A percentile compares a stretch with the other conserved stretches of the same genome.
Conservation (phyloP, 1,140 invertebrate genomes). For the Phortica variegata region DNA sequence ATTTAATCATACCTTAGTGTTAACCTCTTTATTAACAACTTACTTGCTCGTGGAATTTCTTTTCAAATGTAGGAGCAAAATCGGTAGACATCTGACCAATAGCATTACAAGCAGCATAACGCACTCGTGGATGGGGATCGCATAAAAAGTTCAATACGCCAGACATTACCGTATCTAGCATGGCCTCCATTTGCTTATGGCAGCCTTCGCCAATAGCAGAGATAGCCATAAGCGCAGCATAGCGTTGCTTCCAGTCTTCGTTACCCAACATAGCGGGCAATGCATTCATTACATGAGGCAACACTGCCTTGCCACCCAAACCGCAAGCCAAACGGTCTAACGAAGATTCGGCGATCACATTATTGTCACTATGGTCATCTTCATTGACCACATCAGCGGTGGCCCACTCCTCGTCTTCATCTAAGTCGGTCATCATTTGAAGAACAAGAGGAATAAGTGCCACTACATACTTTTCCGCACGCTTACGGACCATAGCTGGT, state of each 20-base stretch:
- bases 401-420: constrained; percentile 83
- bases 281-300: constrained; percentile 83
- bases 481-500: constrained; percentile 92
- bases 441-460: constrained; percentile 79
- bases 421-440: constrained; percentile 96
- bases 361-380: constrained; percentile 86
- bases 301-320: constrained; percentile 91
- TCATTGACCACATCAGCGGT: constrained; percentile 75
- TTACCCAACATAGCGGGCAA: constrained; percentile 86
- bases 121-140: constrained; percentile 65
- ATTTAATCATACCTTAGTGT: too few relatives aligned
- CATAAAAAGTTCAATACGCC: constrained; percentile 85
- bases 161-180: constrained; percentile 87
- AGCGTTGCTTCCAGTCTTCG: constrained; percentile 80
- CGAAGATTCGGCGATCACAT: constrained; percentile 93
- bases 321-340: constrained; percentile 95
- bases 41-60: constrained; percentile 90
- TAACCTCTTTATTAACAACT: not conserved
- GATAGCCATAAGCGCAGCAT: constrained; percentile 97
- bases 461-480: constrained; percentile 77
- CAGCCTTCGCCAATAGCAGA: constrained; percentile 98
- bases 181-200: constrained; percentile 95
- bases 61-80: constrained; percentile 95
- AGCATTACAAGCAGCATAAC: constrained; percentile 97
- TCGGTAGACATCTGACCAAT: constrained; percentile 99